phyloP scores from a whole-genome alignment of 2,113 vertebrate genomes.

The Centropus unirufus region DNA sequence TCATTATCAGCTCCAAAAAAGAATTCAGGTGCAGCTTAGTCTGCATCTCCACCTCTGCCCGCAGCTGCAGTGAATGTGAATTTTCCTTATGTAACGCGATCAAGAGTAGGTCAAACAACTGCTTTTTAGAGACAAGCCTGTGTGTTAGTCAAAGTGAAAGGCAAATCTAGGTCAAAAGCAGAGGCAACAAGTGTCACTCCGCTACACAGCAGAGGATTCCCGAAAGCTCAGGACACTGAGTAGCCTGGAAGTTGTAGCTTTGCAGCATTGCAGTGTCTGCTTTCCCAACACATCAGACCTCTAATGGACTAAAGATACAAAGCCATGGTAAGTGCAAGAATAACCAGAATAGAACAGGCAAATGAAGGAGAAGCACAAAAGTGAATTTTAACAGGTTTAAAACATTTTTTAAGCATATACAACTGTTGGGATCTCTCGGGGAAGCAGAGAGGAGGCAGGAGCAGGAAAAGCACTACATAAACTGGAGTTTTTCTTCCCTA shows the following conservation, averaged over 20 bases:
- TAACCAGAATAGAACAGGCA: neutral
- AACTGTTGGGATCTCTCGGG: neutral
- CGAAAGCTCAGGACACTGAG: accelerated
- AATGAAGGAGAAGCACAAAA: neutral
- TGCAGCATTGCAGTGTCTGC: neutral
- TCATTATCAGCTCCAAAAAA: neutral
- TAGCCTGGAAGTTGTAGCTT: neutral
- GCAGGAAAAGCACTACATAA: neutral
- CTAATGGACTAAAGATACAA: neutral
- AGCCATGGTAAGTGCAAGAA: neutral
- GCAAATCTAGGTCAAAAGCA: neutral
- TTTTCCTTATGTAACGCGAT: neutral
- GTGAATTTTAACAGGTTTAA: neutral
- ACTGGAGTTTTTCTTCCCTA: neutral
- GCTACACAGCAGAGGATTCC: neutral
- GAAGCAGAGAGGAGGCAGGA: no score
- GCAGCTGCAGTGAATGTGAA: neutral
- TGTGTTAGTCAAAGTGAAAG: neutral
- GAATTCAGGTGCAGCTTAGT: neutral
- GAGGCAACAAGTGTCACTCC: accelerated
- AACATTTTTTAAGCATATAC: neutral
- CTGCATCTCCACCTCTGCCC: neutral
- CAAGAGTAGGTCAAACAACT: neutral
- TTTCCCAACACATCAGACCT: neutral
- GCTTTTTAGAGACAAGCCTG: neutral